Conservation (phyloP, 2,888 invertebrate species). For the Lamproptera curius region DNA sequence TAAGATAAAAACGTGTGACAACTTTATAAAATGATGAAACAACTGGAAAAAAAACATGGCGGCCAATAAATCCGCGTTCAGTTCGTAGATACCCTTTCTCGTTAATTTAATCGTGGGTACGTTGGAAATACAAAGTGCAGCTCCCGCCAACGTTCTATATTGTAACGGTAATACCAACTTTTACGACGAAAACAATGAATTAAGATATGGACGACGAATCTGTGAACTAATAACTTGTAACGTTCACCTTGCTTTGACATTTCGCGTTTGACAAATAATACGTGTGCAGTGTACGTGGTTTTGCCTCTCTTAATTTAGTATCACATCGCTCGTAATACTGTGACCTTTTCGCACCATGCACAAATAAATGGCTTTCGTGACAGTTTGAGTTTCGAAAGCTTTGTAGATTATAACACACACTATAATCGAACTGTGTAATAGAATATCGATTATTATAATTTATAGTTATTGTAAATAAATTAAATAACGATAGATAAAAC, state of each 20-base stretch:
- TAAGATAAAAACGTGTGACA: slow-evolving; percentile 22
- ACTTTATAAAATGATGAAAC: slow-evolving; percentile 22
- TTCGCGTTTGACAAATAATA: slow-evolving; percentile 14
- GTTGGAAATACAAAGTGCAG: slow-evolving; percentile 19
- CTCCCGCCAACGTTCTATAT: slow-evolving; percentile 20
- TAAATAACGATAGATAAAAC: too few relatives aligned
- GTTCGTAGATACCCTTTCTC: slow-evolving; percentile 19
- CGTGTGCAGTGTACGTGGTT: background rate
- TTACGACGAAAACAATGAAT: slow-evolving; percentile 13
- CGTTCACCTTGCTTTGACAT: slow-evolving; percentile 5
- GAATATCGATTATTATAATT: too few relatives aligned
- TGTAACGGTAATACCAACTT: slow-evolving; percentile 14
- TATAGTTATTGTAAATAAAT: too few relatives aligned
- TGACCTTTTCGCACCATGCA: background rate
- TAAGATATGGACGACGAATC: too few relatives aligned
- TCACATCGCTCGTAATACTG: background rate
- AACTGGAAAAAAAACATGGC: slow-evolving; percentile 16
- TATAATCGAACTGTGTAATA: too few relatives aligned
- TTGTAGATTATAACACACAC: too few relatives aligned
- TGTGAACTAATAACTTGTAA: too few relatives aligned
- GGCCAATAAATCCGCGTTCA: slow-evolving; percentile 22
- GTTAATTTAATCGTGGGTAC: slow-evolving; percentile 19
- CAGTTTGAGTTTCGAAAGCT: background rate
- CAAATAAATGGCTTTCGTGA: too few relatives aligned
- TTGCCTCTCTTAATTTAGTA: slow-evolving; percentile 1